Evolutionary conservation across 2,797 vertebrate genomes (phyloP).

Genomic region (Sebastes vulpes): DNA sequence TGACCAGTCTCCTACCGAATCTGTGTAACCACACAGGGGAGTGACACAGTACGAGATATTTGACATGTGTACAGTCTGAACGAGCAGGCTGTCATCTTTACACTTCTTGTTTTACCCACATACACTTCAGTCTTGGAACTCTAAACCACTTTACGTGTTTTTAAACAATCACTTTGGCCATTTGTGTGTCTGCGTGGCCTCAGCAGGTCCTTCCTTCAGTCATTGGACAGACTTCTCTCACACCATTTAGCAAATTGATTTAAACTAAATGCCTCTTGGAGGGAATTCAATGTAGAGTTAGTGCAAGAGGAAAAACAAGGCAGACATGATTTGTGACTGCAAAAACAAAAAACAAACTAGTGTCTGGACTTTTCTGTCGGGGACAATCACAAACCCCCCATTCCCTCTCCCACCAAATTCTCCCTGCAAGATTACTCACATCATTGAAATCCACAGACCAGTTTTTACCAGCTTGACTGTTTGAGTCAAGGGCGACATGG

Average conservation of each 20-base stretch:
- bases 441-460: conserved; percentile 3
- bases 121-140: neutral
- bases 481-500: conserved; percentile 24
- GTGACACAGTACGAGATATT: neutral
- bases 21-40: conserved; percentile 83
- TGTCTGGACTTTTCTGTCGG: neutral
- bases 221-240: neutral
- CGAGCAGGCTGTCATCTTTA: conserved; percentile 45
- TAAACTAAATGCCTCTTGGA: conserved; percentile 10
- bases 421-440: conserved; percentile 1
- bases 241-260: conserved; percentile 1
- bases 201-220: neutral
- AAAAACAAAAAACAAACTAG: neutral
- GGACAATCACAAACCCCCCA: neutral
- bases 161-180: conserved; percentile 12
- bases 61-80: conserved; percentile 15
- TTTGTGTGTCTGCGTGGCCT: conserved; percentile 18
- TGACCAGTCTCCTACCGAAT: conserved; percentile 93
- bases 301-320: neutral
- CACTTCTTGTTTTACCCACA: neutral
- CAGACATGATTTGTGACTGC: neutral
- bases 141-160: neutral
- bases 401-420: neutral
- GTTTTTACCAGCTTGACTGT: conserved; percentile 35
- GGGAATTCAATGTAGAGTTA: neutral